Evolutionary conservation across 2,888 invertebrate genomes (phyloP).

Genomic region (Stegophylla sp.): DNA sequence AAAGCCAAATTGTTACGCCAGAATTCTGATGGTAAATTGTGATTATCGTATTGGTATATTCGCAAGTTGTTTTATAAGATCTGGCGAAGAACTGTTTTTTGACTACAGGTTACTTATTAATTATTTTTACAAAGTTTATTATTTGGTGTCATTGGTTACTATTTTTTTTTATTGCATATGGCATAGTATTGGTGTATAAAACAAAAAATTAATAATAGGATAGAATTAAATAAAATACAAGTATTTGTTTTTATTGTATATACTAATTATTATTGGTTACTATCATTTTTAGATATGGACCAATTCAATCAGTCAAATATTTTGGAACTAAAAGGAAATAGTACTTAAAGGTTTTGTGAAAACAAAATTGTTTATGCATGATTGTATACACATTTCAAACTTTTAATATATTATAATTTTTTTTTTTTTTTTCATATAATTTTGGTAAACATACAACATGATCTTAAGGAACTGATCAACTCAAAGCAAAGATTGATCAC

Average conservation of each 20-base stretch:
- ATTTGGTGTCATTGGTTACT: background rate
- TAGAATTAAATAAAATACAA: too few relatives aligned
- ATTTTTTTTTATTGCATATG: too few relatives aligned
- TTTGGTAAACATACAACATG: too few relatives aligned
- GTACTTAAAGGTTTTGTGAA: constrained; percentile 36
- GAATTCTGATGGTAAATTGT: constrained; percentile 96
- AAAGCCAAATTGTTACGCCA: constrained; percentile 98
- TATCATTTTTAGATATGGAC: constrained; percentile 82
- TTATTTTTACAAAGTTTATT: constrained; percentile 4
- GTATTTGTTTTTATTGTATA: too few relatives aligned
- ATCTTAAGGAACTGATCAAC: too few relatives aligned
- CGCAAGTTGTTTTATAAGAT: constrained; percentile 93
- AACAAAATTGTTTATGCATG: background rate
- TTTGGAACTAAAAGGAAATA: constrained; percentile 95
- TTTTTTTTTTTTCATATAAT: too few relatives aligned
- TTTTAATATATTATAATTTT: too few relatives aligned
- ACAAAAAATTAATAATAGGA: too few relatives aligned
- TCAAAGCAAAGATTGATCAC: too few relatives aligned
- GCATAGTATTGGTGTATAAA: too few relatives aligned
- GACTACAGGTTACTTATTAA: constrained; percentile 79
- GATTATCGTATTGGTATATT: constrained; percentile 95
- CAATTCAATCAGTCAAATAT: constrained; percentile 96
- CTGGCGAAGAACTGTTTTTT: constrained; percentile 98
- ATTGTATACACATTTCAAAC: too few relatives aligned
- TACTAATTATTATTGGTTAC: too few relatives aligned